A percentile compares a stretch with the other conserved stretches of the same genome.
phyloP scores from a whole-genome alignment of 2,113 vertebrate genomes.

The Pampusana beccarii region DNA sequence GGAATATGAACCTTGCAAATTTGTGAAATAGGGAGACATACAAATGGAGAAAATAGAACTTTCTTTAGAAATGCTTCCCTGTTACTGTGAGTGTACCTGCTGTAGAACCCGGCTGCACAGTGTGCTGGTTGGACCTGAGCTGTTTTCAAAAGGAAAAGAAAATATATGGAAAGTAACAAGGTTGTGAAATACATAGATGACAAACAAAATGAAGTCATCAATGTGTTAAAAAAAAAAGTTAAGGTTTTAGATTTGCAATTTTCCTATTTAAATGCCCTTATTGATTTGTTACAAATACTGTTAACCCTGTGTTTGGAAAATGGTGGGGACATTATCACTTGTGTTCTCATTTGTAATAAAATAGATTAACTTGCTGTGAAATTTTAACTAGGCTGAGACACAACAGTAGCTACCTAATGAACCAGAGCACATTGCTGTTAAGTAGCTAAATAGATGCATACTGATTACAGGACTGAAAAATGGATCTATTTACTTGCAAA shows the following conservation, averaged over 20 bases:
- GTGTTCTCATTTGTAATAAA: slow-evolving; percentile 83
- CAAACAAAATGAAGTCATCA: slow-evolving; percentile 71
- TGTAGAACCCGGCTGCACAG: background rate
- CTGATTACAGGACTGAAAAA: slow-evolving; percentile 80
- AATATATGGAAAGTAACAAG: slow-evolving; percentile 13
- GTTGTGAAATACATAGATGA: slow-evolving; percentile 66
- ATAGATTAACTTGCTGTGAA: slow-evolving; percentile 83
- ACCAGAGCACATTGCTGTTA: slow-evolving; percentile 78
- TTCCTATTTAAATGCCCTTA: slow-evolving; percentile 70
- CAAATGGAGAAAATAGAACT: background rate
- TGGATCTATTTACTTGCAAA: slow-evolving; percentile 73
- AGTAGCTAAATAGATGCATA: slow-evolving; percentile 81
- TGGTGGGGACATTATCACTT: slow-evolving; percentile 74
- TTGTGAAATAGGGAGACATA: background rate
- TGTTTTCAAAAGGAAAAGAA: background rate
- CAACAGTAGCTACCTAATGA: slow-evolving; percentile 84
- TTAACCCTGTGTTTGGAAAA: slow-evolving; percentile 80
- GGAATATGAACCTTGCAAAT: background rate
- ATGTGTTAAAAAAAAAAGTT: slow-evolving; percentile 54
- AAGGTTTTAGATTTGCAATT: slow-evolving; percentile 62
- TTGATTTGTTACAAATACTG: slow-evolving; percentile 75
- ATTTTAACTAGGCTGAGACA: slow-evolving; percentile 80
- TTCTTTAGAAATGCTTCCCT: background rate
- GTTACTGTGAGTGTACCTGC: background rate
- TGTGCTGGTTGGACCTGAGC: background rate